A percentile compares a stretch with the other conserved stretches of the same genome.
These are phyloP conservation scores for Lophotis ruficrista DNA, from an alignment of 2,113 vertebrate species.

Conservation along the genomic window DNA sequence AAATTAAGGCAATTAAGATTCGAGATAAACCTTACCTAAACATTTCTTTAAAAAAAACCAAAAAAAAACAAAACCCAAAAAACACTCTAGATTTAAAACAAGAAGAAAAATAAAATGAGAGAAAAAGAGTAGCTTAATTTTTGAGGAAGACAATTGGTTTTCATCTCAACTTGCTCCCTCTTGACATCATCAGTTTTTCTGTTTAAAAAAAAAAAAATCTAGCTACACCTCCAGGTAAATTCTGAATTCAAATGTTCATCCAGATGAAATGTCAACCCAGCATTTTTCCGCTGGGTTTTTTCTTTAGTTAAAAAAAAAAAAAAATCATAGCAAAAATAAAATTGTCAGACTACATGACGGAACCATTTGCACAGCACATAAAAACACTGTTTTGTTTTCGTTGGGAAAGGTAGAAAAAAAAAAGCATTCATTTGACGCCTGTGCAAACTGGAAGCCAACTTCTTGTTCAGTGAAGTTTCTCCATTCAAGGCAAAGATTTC, in stretches of 20 bases:
- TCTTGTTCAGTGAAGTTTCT: conserved; percentile 91
- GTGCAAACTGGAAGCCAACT: conserved; percentile 95
- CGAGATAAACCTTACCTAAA: conserved; percentile 93
- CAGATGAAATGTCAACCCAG: conserved; percentile 75
- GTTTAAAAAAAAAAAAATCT: conserved; percentile 64
- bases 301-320: conserved; percentile 80
- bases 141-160: conserved; percentile 91
- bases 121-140: conserved; percentile 90
- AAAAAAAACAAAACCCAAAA: conserved; percentile 28
- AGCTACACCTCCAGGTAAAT: conserved; percentile 85
- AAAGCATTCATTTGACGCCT: conserved; percentile 89
- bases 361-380: conserved; percentile 88
- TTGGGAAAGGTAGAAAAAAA: conserved; percentile 84
- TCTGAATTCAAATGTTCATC: conserved; percentile 79
- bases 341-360: conserved; percentile 86
- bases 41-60: conserved; percentile 86
- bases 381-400: conserved; percentile 82
- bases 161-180: conserved; percentile 79
- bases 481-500: conserved; percentile 95
- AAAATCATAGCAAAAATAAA: conserved; percentile 84
- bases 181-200: conserved; percentile 73
- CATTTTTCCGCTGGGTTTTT: conserved; percentile 74
- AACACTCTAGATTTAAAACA: conserved; percentile 71
- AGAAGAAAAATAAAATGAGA: conserved; percentile 83
- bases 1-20: conserved; percentile 99